Evolutionary conservation across 2,113 vertebrate genomes (phyloP), one percentile per base, ranked within the genome.

Genomic region (Dicrurus megarhynchus): DNA sequence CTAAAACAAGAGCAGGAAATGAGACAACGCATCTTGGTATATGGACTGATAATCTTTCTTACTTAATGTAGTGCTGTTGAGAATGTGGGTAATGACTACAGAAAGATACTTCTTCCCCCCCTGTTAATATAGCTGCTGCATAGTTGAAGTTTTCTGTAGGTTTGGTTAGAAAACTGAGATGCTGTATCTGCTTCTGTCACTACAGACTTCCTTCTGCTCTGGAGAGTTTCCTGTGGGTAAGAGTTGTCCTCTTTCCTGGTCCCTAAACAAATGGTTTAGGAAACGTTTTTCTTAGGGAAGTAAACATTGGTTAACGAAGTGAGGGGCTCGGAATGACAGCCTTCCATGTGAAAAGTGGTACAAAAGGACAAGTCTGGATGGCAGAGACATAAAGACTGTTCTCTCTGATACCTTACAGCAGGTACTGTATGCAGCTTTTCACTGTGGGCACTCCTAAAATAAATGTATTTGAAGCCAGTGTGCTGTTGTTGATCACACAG

Each of bases 1-100:
- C n/a, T 85, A 70, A 75, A 97, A 42, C 76, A 94, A 87, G 87
- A 96, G 61, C 8, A 10, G 84, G 47, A 94, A 92, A 79, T 57
- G 35, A 57, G 76, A 87, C 71, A 53, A n/a, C 55, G 49, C 27
- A 2, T 87, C 81, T 68, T 77, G 81, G 39, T 86, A 64, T 83
- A 80, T 32, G 70, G 75, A 79, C 61, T 84, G 74, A 61, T 53
- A 18, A 0, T 84, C 14, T 47, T 56, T 81, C 13, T 63, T 15
- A 28, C 5, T 15, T 71, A 20, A 64, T 28, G 41, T 80, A 15
- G 20, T 49, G 32, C 64, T 90, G 32, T 26, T 68, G 47, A 35
- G 79, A 68, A 59, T 49, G 19, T 80, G 84, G 30, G 8, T 67
- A 42, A 26, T 41, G 49, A 42, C 24, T 27, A 13, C 11, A 56